These are phyloP conservation scores for Petromus typicus DNA, from an alignment of 2,113 vertebrate genomes.

Conservation along the genomic window DNA sequence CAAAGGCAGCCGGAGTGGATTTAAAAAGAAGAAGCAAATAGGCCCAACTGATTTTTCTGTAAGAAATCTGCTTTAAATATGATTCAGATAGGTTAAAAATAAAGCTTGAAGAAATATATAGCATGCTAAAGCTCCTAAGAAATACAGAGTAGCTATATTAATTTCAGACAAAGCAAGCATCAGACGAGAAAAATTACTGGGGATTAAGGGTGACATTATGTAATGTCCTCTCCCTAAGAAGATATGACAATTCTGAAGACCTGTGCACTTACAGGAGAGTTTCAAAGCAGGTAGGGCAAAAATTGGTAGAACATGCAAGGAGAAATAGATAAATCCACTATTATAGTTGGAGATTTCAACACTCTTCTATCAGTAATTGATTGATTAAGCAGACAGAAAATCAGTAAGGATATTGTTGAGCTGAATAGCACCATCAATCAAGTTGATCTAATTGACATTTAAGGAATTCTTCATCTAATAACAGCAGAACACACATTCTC, in stretches of 20 bases:
- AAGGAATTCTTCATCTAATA: conserved; percentile 3
- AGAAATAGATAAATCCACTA: not conserved
- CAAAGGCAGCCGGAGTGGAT: not conserved
- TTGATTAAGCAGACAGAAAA: conserved; percentile 55
- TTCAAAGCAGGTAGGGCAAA: not conserved
- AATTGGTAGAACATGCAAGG: not conserved
- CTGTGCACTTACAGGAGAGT: not conserved
- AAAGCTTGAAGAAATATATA: not conserved
- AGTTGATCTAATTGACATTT: conserved; percentile 44
- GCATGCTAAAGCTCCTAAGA: not conserved
- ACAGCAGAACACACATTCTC: not conserved
- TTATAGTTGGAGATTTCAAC: not conserved
- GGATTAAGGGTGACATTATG: not conserved
- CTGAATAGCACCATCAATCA: conserved; percentile 26
- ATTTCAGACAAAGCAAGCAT: not conserved
- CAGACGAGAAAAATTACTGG: not conserved
- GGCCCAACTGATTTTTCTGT: not conserved
- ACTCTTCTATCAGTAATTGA: not conserved
- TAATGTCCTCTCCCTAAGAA: not conserved
- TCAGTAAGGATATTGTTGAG: conserved; percentile 26
- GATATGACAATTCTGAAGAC: not conserved
- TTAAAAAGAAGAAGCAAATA: not conserved
- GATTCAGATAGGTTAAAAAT: not conserved
- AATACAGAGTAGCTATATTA: not conserved
- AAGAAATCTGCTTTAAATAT: not conserved